Base-by-base conservation (phyloP, 1,140 invertebrate species). In the Helicoverpa zea region DNA sequence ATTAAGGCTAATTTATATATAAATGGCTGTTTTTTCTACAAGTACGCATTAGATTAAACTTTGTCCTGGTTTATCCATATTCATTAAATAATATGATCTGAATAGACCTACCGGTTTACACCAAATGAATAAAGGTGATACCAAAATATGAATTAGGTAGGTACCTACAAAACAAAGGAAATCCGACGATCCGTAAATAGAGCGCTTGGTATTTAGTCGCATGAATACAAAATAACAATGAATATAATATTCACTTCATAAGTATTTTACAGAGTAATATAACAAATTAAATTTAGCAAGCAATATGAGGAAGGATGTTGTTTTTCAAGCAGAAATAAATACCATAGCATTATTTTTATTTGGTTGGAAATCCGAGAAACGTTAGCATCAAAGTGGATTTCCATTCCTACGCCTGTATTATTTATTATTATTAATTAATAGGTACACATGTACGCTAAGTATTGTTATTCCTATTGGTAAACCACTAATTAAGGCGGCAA, bases 271-370 rank as follows among this genome's bases (percentile, higher is more conserved):
- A 43, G 5, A 43, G 35, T 43, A 63, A 63, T 29, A 63, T 30
- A 29, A 63, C 29, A 29, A 63, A 63, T 30, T 30, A 4, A 30
- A 63, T 63, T 63, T 63, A 63, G 10, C 29, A 18, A 23, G 59
- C 23, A 59, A 23, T 63, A 63, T 23, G 13, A 63, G 59, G 59
- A 63, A 63, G 59, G 59, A 63, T 63, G 29, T 63, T 63, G 13
- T 30, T 30, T 29, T 63, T 30, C 18, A 29, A 13, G 23, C 18
- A 63, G 29, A 63, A 63, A 63, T 43, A 43, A 63, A 63, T 63
- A 63, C 9, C 59, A 63, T 14, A 18, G 59, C 12, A 29, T 30
- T 63, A 51, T 51, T 51, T 29, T 49, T 16, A 68, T 51, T 63
- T 23, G 13, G 64, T 13, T 68, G 47, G 43, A 68, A 68, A 68